Evolutionary conservation across 2,113 vertebrate species (phyloP).

Genomic region (Ptilonorhynchus violaceus): DNA sequence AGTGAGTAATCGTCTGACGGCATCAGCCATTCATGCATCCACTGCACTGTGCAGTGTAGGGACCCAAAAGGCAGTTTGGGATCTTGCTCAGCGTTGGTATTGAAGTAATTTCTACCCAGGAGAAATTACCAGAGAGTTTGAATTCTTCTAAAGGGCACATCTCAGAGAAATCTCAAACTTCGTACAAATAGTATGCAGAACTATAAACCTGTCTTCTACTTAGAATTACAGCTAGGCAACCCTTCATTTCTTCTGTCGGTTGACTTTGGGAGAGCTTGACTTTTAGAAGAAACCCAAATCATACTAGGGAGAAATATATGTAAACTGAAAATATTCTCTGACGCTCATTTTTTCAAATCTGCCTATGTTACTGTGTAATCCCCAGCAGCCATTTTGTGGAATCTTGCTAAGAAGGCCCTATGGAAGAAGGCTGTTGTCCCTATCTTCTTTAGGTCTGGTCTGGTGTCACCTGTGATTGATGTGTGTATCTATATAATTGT

Average conservation of each 20-base stretch:
- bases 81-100: neutral
- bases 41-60: fast-evolving
- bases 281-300: neutral
- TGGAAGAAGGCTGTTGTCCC: neutral
- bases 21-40: fast-evolving
- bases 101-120: neutral
- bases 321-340: neutral
- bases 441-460: neutral
- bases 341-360: neutral
- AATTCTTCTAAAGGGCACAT: neutral
- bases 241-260: neutral
- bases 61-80: neutral
- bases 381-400: neutral
- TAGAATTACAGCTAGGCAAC: neutral
- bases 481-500: neutral
- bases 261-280: neutral
- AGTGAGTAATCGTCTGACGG: fast-evolving
- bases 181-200: neutral
- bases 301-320: neutral
- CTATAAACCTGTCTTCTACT: neutral
- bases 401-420: neutral
- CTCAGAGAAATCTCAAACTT: neutral
- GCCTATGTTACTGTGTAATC: neutral
- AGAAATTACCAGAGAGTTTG: neutral
- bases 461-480: neutral